phyloP scores from a whole-genome alignment of 30 jellyfish, hydroid and myxozoan species.

The Catostylus mosaicus region DNA sequence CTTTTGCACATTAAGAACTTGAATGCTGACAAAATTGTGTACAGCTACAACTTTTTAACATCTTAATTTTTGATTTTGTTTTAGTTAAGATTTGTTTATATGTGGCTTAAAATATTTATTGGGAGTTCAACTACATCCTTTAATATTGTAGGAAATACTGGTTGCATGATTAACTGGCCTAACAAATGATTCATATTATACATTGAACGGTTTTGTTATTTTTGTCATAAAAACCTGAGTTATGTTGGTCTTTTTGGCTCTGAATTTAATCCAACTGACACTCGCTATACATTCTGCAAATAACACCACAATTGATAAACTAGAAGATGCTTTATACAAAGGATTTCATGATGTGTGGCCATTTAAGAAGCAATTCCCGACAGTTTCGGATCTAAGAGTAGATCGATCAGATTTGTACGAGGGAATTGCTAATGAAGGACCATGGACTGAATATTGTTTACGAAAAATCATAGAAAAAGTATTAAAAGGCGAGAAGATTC shows the following conservation, averaged over 20 bases:
- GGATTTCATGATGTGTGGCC: constrained; percentile 83
- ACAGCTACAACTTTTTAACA: too few relatives aligned
- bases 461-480: constrained; percentile 62
- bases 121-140: too few relatives aligned
- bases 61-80: too few relatives aligned
- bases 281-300: neutral
- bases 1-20: too few relatives aligned
- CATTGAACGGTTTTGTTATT: too few relatives aligned
- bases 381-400: constrained; percentile 53
- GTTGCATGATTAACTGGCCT: too few relatives aligned
- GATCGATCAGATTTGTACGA: constrained; percentile 44
- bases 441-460: constrained; percentile 75
- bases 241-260: neutral
- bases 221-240: too few relatives aligned
- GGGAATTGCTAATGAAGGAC: constrained; percentile 77
- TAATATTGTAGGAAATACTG: too few relatives aligned
- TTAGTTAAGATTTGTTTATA: too few relatives aligned
- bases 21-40: too few relatives aligned
- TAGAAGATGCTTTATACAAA: constrained; percentile 57
- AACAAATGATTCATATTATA: neutral
- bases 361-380: constrained; percentile 47
- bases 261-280: neutral
- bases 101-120: too few relatives aligned
- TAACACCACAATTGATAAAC: constrained; percentile 3
- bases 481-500: constrained; percentile 52